Conservation (phyloP, 2,888 invertebrate genomes). For the Nesidiocoris tenuis region DNA sequence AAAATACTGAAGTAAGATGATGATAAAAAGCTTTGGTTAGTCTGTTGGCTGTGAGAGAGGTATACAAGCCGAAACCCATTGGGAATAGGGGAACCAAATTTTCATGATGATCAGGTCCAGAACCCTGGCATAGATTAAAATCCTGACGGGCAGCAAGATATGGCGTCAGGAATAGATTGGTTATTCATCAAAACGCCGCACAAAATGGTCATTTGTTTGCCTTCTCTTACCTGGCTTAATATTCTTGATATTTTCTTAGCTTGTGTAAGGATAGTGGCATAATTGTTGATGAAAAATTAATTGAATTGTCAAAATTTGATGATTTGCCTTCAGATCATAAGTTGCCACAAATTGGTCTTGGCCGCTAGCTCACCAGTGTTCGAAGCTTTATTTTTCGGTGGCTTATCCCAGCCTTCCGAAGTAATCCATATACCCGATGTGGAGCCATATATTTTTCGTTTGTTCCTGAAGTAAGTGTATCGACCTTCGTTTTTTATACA, state of each 20-base stretch:
- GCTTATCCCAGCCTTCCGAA: slow-evolving; percentile 55
- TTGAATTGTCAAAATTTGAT: too few relatives aligned
- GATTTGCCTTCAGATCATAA: slow-evolving; percentile 47
- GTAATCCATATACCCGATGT: slow-evolving; percentile 61
- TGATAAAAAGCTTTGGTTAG: background rate
- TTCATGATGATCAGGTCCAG: too few relatives aligned
- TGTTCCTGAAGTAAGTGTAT: slow-evolving; percentile 59
- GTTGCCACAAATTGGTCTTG: slow-evolving; percentile 62
- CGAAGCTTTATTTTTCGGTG: slow-evolving; percentile 68
- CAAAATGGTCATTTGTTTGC: too few relatives aligned
- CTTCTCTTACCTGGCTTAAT: too few relatives aligned
- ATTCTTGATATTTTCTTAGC: background rate
- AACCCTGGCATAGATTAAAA: too few relatives aligned
- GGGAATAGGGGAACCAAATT: too few relatives aligned
- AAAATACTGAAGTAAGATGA: slow-evolving; percentile 22
- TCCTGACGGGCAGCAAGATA: too few relatives aligned
- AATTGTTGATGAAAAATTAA: background rate
- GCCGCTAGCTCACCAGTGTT: slow-evolving; percentile 69
- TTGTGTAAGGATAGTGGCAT: background rate
- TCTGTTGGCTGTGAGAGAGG: too few relatives aligned
- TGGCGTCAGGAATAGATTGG: too few relatives aligned
- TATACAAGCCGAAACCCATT: too few relatives aligned
- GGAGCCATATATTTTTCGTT: slow-evolving; percentile 62
- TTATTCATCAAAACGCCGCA: too few relatives aligned
- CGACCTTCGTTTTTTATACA: background rate